Evolutionary conservation across 2,888 invertebrate species (phyloP).

Genomic region (Dryadula phaetusa): DNA sequence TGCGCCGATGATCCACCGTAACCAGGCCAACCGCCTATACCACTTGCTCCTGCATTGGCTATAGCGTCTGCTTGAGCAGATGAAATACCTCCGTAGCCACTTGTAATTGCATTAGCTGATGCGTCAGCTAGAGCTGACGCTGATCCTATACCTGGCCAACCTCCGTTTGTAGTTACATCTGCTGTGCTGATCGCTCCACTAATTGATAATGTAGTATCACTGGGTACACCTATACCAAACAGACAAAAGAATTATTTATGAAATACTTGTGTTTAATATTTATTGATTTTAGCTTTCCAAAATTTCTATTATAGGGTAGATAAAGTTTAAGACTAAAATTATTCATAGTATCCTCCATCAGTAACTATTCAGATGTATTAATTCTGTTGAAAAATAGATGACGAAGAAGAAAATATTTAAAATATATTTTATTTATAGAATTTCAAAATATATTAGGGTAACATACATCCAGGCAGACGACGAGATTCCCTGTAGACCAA

Average conservation of each 20-base stretch:
- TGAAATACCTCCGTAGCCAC: slow-evolving; percentile 20
- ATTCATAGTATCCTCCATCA: too few relatives aligned
- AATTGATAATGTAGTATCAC: background rate
- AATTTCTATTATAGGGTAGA: too few relatives aligned
- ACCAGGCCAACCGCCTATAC: slow-evolving; percentile 32
- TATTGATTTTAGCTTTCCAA: too few relatives aligned
- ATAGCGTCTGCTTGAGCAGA: slow-evolving; percentile 41
- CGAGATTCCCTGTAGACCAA: slow-evolving; percentile 11
- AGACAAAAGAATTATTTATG: background rate
- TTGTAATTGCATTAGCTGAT: slow-evolving; percentile 6
- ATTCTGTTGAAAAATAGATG: too few relatives aligned
- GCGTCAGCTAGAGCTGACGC: slow-evolving; percentile 20
- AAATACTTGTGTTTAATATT: background rate
- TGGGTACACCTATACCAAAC: background rate
- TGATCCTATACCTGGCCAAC: slow-evolving; percentile 6
- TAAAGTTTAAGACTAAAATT: too few relatives aligned
- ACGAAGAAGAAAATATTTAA: too few relatives aligned
- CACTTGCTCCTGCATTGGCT: slow-evolving; percentile 30
- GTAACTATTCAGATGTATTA: too few relatives aligned
- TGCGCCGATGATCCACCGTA: slow-evolving; percentile 31
- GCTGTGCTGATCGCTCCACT: slow-evolving; percentile 7
- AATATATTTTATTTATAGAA: background rate
- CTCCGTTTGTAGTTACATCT: background rate
- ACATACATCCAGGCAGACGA: slow-evolving; percentile 11
- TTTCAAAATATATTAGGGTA: background rate